These are phyloP conservation scores for Drosophila ironensis DNA, from an alignment of 1,140 invertebrate species.

Conservation along the genomic window DNA sequence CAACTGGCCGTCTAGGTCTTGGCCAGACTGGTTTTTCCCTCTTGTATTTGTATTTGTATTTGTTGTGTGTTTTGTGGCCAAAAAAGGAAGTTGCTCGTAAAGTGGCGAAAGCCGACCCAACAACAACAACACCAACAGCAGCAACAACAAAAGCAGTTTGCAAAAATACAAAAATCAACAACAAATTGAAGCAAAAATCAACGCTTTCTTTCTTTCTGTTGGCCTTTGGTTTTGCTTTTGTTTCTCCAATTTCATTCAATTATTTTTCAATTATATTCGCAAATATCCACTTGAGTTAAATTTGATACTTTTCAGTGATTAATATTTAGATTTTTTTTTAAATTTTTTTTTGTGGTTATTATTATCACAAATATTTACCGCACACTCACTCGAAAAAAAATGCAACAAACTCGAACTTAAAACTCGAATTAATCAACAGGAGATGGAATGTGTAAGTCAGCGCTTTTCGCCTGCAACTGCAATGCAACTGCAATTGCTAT, in stretches of 20 bases:
- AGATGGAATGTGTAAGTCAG: not conserved
- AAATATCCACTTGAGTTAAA: no score
- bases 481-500: not conserved
- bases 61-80: slow-evolving; percentile 52
- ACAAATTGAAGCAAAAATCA: slow-evolving; percentile 21
- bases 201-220: slow-evolving; percentile 43
- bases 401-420: not conserved
- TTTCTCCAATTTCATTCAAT: slow-evolving; percentile 16
- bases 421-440: not conserved
- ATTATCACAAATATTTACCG: not conserved
- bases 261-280: slow-evolving; percentile 9
- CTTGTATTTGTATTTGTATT: no score
- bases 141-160: slow-evolving; percentile 11
- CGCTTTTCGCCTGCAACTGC: not conserved
- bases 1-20: slow-evolving; percentile 15
- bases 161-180: slow-evolving; percentile 18
- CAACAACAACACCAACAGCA: slow-evolving; percentile 1
- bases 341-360: slow-evolving; percentile 1
- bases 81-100: slow-evolving; percentile 77
- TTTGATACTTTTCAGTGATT: slow-evolving; percentile 12
- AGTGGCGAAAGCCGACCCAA: slow-evolving; percentile 69
- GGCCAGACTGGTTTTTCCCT: slow-evolving; percentile 65
- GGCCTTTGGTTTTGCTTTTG: slow-evolving; percentile 9
- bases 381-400: slow-evolving; percentile 1
- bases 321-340: slow-evolving; percentile 21